Percentiles rank a stretch among this genome's conserved stretches.
phyloP scores from a whole-genome alignment of 23 tunicate species.

The Oikopleura vanhoeffeni region DNA sequence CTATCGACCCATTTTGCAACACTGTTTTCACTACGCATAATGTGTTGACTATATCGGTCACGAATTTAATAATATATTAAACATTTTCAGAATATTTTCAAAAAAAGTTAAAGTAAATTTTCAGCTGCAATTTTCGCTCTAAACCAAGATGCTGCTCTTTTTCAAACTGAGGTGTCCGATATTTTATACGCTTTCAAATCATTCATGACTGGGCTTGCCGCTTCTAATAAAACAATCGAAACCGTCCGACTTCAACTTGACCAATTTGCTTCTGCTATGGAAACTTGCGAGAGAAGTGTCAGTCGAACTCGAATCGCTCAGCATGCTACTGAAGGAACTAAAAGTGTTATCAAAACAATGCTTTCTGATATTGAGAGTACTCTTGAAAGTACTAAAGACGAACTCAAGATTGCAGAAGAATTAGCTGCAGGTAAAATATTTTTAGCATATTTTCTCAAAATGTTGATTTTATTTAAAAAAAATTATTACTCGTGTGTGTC shows the following conservation, averaged over 20 bases:
- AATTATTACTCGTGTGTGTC: too few species aligned
- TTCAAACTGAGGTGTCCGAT: not conserved
- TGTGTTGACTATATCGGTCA: too few species aligned
- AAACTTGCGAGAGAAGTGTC: not conserved
- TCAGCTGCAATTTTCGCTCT: not conserved
- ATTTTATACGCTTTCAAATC: not conserved
- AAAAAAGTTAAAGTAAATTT: not conserved
- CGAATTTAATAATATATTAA: too few species aligned
- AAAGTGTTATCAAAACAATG: not conserved
- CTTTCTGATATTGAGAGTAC: not conserved
- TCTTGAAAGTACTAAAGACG: not conserved
- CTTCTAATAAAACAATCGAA: not conserved
- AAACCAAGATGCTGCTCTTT: not conserved
- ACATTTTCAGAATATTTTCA: too few species aligned
- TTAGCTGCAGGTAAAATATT: not conserved
- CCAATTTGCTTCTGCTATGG: not conserved
- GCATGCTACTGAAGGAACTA: slow-evolving; percentile 2
- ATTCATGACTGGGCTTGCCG: not conserved
- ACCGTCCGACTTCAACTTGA: not conserved
- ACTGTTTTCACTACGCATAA: too few species aligned
- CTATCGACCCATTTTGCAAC: too few species aligned
- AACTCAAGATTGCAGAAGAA: not conserved
- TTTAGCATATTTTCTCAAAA: too few species aligned
- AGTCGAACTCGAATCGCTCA: not conserved
- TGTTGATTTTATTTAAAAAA: too few species aligned